Percentiles rank a stretch among this genome's conserved stretches.
These are phyloP conservation scores for Brachynemurus nebulosus DNA, from an alignment of 2,888 invertebrate genomes.

Conservation along the genomic window DNA sequence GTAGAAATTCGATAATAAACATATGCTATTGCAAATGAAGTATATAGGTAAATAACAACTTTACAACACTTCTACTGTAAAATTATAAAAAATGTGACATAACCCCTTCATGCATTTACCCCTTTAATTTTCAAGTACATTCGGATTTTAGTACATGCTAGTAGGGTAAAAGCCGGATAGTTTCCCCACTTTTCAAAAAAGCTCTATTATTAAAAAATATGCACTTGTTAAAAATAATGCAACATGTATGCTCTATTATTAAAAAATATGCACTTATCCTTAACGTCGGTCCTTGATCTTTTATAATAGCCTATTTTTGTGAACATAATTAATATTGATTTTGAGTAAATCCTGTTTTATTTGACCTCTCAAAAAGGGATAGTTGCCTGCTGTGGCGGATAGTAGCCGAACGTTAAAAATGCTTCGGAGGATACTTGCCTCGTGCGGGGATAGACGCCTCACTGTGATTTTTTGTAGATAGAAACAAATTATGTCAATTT, in stretches of 20 bases:
- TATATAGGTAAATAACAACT: too few species aligned
- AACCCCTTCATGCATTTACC: too few species aligned
- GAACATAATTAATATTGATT: background rate
- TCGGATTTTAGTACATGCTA: too few species aligned
- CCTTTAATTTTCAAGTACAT: too few species aligned
- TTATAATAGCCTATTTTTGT: background rate
- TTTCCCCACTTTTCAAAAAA: background rate
- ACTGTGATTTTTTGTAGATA: background rate
- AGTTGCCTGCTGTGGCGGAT: background rate
- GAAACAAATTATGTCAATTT: background rate
- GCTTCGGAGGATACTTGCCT: conserved; percentile 4
- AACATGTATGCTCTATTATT: background rate
- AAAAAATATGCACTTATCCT: background rate
- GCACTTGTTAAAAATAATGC: background rate
- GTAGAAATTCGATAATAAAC: too few species aligned
- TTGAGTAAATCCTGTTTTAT: conserved; percentile 2
- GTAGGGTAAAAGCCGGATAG: conserved; percentile 4
- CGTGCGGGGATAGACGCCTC: background rate
- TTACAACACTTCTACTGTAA: too few species aligned
- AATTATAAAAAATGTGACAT: too few species aligned
- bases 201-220: background rate
- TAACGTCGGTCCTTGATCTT: background rate
- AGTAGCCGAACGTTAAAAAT: conserved; percentile 1
- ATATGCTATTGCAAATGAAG: too few species aligned
- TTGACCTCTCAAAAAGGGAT: background rate